Conservation (phyloP, 2,113 vertebrate genomes). For the Chiloscyllium plagiosum region DNA sequence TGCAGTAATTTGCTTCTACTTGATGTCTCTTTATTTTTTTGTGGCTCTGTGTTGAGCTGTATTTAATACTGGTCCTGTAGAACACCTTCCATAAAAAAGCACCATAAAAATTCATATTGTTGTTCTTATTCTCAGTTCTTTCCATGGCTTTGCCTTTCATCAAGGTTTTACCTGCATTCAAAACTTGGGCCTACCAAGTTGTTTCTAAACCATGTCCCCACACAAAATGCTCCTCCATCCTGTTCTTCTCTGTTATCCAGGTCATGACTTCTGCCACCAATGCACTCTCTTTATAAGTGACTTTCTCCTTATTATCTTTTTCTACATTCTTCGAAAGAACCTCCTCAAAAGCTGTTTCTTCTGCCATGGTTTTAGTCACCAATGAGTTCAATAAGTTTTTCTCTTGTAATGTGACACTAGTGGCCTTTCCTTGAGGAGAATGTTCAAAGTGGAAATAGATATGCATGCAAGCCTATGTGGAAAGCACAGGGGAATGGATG, state of each 20-base stretch:
- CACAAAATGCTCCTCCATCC: not conserved
- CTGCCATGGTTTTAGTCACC: not conserved
- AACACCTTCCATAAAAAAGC: not conserved
- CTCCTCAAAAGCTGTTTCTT: not conserved
- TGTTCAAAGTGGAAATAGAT: not conserved
- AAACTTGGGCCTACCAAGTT: not conserved
- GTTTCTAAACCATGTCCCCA: not conserved
- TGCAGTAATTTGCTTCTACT: too few species aligned
- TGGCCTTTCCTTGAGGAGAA: not conserved
- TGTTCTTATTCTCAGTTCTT: not conserved
- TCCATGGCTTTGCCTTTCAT: not conserved
- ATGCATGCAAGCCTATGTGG: not conserved
- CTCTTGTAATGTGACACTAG: not conserved
- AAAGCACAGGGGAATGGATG: not conserved
- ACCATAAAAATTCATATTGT: not conserved
- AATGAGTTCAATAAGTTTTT: not conserved
- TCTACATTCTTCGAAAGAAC: not conserved
- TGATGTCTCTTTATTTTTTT: not conserved
- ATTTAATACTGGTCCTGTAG: not conserved
- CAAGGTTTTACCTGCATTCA: not conserved
- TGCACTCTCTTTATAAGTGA: not conserved
- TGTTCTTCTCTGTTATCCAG: not conserved
- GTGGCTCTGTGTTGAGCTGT: too few species aligned
- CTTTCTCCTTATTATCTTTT: not conserved
- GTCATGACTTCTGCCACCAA: not conserved